Evolutionary conservation across 2,113 vertebrate genomes (phyloP).

Genomic region (Heterochromis multidens): DNA sequence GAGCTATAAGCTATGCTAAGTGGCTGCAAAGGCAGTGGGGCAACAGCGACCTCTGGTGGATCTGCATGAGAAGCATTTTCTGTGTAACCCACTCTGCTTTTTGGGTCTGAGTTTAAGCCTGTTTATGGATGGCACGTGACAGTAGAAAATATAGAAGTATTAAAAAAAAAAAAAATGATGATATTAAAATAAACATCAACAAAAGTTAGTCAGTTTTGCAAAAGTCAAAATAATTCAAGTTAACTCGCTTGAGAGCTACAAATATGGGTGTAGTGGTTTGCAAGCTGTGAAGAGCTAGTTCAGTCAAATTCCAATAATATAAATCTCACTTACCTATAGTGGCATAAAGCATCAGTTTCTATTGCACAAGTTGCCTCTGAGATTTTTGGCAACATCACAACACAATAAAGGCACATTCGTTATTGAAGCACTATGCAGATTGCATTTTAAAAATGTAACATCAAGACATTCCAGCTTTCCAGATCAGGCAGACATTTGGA

Average conservation of each 20-base stretch:
- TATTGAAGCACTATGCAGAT: background rate
- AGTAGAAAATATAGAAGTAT: background rate
- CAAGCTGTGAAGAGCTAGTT: background rate
- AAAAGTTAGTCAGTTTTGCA: background rate
- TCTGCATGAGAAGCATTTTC: background rate
- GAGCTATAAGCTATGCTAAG: background rate
- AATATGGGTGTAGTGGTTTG: background rate
- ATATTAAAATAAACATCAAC: background rate
- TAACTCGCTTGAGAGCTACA: background rate
- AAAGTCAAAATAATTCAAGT: background rate
- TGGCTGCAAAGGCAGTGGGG: background rate
- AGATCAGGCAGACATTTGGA: background rate
- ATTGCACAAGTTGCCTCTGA: background rate
- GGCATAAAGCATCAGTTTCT: background rate
- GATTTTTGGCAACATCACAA: background rate
- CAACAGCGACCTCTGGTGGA: constrained; percentile 47
- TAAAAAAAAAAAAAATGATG: background rate
- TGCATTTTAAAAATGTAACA: background rate
- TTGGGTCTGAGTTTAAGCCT: fast-evolving
- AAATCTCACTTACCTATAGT: background rate
- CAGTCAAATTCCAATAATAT: background rate
- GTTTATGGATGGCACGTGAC: background rate
- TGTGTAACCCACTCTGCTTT: background rate
- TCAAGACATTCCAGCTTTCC: background rate
- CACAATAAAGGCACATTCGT: background rate